phyloP scores from a whole-genome alignment of 2,797 vertebrate genomes.

The Platalea minor region DNA sequence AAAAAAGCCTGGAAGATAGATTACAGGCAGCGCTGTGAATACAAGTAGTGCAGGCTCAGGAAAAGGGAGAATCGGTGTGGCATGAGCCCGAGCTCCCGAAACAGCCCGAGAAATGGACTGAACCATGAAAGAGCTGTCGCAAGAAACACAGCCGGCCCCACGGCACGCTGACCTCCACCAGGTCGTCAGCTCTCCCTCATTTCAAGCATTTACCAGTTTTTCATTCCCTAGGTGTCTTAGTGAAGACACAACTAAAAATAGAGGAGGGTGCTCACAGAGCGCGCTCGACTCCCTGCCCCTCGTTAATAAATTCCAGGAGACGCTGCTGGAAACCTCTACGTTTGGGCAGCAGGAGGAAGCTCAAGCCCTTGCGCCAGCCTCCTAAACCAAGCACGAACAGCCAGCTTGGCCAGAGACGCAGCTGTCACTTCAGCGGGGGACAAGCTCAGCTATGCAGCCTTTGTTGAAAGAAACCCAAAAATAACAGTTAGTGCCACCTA shows the following conservation, averaged over 20 bases:
- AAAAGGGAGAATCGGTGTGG: neutral
- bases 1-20: neutral
- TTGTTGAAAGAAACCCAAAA: constrained; percentile 23
- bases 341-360: neutral
- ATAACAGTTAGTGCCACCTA: constrained; percentile 30
- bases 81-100: neutral
- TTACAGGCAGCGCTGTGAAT: neutral
- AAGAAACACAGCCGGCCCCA: neutral
- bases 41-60: neutral
- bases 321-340: neutral
- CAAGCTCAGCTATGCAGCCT: neutral
- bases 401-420: neutral
- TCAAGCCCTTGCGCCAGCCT: neutral
- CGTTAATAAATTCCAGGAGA: neutral
- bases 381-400: neutral
- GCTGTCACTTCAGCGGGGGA: neutral
- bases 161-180: neutral
- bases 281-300: neutral
- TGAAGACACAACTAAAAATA: neutral
- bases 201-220: neutral
- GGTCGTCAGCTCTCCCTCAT: neutral
- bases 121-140: neutral
- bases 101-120: neutral
- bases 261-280: neutral
- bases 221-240: neutral